Evolutionary conservation across 2,888 invertebrate genomes (phyloP).

Genomic region (Steinernema scapterisci): DNA sequence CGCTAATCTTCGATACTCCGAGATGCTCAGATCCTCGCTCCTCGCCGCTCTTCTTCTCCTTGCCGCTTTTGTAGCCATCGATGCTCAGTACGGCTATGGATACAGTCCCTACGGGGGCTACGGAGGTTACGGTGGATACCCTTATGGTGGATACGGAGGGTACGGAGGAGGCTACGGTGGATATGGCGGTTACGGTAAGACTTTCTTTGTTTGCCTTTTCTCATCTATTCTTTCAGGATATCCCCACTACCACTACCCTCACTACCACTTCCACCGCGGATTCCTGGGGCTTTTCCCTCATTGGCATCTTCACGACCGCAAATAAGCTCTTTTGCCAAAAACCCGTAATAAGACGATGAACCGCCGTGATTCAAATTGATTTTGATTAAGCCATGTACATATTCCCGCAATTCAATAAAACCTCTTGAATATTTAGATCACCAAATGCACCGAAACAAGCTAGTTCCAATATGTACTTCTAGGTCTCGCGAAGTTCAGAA

Average conservation of each 20-base stretch:
- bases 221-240: background rate
- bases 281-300: conserved; percentile 18
- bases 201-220: too few relatives aligned
- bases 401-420: background rate
- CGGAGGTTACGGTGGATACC: background rate
- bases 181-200: background rate
- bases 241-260: background rate
- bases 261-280: conserved; percentile 5
- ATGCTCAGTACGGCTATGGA: background rate
- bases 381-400: background rate
- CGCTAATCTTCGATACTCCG: background rate
- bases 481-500: too few relatives aligned
- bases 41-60: background rate
- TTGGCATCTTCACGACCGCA: background rate
- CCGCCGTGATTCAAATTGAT: background rate
- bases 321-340: background rate
- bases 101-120: background rate
- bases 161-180: conserved; percentile 1
- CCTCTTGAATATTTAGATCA: too few relatives aligned
- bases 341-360: background rate
- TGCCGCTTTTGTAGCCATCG: background rate
- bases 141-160: background rate
- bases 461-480: too few relatives aligned
- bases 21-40: background rate
- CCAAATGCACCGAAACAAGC: too few relatives aligned